Percentiles rank a stretch among this genome's conserved stretches.
phyloP scores from a whole-genome alignment of 2,888 invertebrate genomes.

The Pseudoips prasinana region DNA sequence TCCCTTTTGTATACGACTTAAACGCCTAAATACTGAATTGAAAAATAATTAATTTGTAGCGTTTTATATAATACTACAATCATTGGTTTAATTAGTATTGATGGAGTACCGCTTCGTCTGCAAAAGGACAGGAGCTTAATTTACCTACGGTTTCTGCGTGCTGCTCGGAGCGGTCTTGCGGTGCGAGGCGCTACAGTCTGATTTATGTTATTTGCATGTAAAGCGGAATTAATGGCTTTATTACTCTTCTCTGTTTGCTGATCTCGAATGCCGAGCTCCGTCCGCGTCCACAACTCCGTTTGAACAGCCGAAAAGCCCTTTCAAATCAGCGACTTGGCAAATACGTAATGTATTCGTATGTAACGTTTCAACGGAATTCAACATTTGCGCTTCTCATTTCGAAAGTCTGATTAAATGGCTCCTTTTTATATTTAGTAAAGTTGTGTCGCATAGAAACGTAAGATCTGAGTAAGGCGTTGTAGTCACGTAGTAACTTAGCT shows the following conservation, averaged over 20 bases:
- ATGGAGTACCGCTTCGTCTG: conserved; percentile 41
- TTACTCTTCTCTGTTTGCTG: conserved; percentile 76
- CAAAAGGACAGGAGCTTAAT: conserved; percentile 65
- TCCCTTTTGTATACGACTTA: too few species aligned
- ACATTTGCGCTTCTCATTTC: conserved; percentile 15
- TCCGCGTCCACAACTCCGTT: conserved; percentile 53
- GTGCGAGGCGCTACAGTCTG: conserved; percentile 71
- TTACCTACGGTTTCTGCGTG: conserved; percentile 59
- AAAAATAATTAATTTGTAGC: too few species aligned
- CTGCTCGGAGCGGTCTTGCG: conserved; percentile 65
- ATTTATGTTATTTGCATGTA: conserved; percentile 81
- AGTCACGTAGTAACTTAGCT: conserved; percentile 52
- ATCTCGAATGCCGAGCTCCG: conserved; percentile 60
- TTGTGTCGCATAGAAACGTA: conserved; percentile 21
- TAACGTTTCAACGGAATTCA: conserved; percentile 24
- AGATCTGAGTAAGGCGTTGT: conserved; percentile 28
- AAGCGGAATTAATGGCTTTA: conserved; percentile 80
- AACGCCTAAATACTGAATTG: too few species aligned
- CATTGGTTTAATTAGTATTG: too few species aligned
- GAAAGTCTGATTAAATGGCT: conserved; percentile 16
- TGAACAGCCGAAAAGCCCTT: conserved; percentile 55
- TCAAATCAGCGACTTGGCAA: conserved; percentile 56
- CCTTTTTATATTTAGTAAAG: conserved; percentile 9
- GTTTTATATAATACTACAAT: too few species aligned
- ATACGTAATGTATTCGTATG: conserved; percentile 44